Evolutionary conservation across 2,797 vertebrate species (phyloP).

Genomic region (Alcedo atthis): DNA sequence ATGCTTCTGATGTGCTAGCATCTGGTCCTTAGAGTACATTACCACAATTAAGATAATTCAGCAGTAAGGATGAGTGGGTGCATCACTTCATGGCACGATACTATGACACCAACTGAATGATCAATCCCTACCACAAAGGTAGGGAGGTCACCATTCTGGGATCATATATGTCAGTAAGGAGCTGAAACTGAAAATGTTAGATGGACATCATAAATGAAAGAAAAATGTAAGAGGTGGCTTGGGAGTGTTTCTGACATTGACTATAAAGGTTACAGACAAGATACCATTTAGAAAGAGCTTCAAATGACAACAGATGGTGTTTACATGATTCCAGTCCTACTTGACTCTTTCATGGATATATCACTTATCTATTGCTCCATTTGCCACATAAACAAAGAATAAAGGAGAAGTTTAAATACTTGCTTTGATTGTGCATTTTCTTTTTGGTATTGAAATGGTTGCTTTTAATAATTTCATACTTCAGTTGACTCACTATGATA

Average conservation of each 20-base stretch:
- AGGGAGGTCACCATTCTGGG: background rate
- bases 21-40: background rate
- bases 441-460: background rate
- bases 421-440: background rate
- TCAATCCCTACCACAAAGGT: rapidly evolving
- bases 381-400: conserved; percentile 28
- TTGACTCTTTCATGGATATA: conserved; percentile 25
- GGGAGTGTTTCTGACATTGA: background rate
- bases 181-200: background rate
- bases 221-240: background rate
- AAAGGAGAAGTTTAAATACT: background rate
- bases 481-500: background rate
- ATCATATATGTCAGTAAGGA: background rate
- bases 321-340: conserved; percentile 25
- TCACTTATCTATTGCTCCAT: conserved; percentile 4
- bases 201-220: background rate
- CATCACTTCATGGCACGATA: background rate
- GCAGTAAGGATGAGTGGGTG: background rate
- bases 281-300: background rate
- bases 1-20: background rate
- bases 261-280: background rate
- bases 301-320: conserved; percentile 25
- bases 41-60: background rate
- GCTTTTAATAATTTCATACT: background rate
- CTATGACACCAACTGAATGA: background rate